Base-by-base conservation (phyloP, 2,113 vertebrate species). In the Alces alces region DNA sequence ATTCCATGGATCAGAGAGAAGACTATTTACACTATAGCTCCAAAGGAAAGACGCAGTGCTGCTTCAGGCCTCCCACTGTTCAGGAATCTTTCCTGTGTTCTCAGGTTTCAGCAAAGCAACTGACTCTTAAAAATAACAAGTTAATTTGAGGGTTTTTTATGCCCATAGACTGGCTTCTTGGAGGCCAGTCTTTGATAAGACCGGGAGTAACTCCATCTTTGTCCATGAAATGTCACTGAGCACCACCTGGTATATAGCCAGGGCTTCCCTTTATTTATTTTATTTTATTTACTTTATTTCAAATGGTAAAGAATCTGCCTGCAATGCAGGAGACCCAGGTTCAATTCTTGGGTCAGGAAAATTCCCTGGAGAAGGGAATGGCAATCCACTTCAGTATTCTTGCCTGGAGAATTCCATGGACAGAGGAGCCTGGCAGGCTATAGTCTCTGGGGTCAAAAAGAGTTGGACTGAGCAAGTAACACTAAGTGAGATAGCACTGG, bases 101-200 rank as follows among this genome's bases (percentile, higher is more conserved):
- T 96, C 88, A 91, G 45, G 79, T 82, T 93, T 91, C 87, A 86
- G 50, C 50, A 23, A 92, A 91, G 86, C 92, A 95, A 73, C 28
- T 17, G 11, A 70, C 23, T 83, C 86, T 89, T 90, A 54, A 78
- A 84, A 94, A 70, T 30, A 78, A 39, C 58, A 89, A 25, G 43
- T 89, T 76, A 23, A 33, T 45, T n/a, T 64, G 87, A 39, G 28
- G 2, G 52, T 89, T 58, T 70, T 93, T 86, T 92, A n/a, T 28
- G 25, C 30, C 28, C 84, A 50, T 13, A 78, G 54, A 1, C 64
- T 92, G 83, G 45, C 54, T 92, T 79, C 52, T 88, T 45, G 28
- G 30, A 85, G 55, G 36, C n/a, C 36, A 95, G 85, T 43, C 66
- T 88, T 88, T 78, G 13, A 45, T 86, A 23, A 17, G 14, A 70